Evolutionary conservation across 2,113 vertebrate species (phyloP).

Genomic region (Alectura lathami): DNA sequence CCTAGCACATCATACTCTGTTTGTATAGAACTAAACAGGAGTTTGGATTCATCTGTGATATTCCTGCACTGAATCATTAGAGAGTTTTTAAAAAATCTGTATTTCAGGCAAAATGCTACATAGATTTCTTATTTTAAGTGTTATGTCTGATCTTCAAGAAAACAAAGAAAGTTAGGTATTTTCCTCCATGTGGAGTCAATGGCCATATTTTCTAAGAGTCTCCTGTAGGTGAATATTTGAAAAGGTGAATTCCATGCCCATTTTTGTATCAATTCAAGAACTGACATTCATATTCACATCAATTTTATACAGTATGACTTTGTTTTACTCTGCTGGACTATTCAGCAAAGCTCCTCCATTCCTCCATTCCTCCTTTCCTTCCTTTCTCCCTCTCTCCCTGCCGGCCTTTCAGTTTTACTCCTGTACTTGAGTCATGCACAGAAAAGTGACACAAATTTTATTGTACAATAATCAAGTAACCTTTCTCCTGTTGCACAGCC

Average conservation of each 20-base stretch:
- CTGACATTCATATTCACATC: background rate
- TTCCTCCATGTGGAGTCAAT: background rate
- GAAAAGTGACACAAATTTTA: background rate
- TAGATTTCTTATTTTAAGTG: background rate
- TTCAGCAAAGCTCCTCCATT: background rate
- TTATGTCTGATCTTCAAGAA: background rate
- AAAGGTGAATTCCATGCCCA: constrained; percentile 1
- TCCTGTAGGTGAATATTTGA: background rate
- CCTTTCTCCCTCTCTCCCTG: background rate
- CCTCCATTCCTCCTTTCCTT: background rate
- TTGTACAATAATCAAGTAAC: background rate
- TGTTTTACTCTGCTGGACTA: background rate
- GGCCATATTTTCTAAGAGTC: background rate
- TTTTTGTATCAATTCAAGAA: background rate
- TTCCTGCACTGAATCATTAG: background rate
- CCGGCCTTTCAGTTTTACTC: constrained; percentile 11
- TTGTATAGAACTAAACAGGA: background rate
- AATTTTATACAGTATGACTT: background rate
- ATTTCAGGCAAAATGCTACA: background rate
- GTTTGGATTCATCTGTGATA: background rate
- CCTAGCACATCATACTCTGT: background rate
- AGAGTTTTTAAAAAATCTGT: background rate
- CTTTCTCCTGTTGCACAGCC: background rate
- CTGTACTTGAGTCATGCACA: background rate
- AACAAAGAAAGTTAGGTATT: background rate